These are phyloP conservation scores for Protodeltote pygarga DNA, from an alignment of 2,888 invertebrate species.

Conservation along the genomic window DNA sequence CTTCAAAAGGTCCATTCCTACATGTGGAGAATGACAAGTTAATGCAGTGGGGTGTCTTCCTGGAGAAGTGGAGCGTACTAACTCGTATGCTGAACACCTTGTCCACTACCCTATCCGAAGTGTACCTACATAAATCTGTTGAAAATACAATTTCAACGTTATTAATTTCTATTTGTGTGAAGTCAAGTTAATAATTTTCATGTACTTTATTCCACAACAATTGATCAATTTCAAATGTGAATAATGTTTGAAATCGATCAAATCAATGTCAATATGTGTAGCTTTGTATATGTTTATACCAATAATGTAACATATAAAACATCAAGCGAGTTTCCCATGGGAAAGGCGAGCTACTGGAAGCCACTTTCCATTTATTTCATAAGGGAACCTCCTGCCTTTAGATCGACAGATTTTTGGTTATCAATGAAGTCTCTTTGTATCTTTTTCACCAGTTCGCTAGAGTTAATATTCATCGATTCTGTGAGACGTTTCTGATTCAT, in stretches of 20 bases:
- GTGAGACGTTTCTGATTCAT: conserved; percentile 61
- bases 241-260: no score
- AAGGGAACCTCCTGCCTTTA: not conserved
- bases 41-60: not conserved
- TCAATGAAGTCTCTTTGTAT: not conserved
- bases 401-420: not conserved
- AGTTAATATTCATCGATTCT: conserved; percentile 72
- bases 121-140: not conserved
- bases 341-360: not conserved
- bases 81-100: not conserved
- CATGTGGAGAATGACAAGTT: not conserved
- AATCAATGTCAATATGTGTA: no score
- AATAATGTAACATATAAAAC: no score
- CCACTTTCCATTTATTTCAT: not conserved
- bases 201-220: no score
- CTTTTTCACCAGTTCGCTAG: conserved; percentile 58
- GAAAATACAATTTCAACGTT: not conserved
- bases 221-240: no score
- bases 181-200: no score
- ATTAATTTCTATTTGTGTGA: no score
- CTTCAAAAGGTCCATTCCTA: not conserved
- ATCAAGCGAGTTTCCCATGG: no score
- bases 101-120: not conserved
- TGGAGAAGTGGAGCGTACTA: not conserved
- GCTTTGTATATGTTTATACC: no score